Percentiles rank a stretch among this genome's conserved stretches.
phyloP scores from a whole-genome alignment of 2,888 invertebrate genomes.

The Bhutanitis thaidina region DNA sequence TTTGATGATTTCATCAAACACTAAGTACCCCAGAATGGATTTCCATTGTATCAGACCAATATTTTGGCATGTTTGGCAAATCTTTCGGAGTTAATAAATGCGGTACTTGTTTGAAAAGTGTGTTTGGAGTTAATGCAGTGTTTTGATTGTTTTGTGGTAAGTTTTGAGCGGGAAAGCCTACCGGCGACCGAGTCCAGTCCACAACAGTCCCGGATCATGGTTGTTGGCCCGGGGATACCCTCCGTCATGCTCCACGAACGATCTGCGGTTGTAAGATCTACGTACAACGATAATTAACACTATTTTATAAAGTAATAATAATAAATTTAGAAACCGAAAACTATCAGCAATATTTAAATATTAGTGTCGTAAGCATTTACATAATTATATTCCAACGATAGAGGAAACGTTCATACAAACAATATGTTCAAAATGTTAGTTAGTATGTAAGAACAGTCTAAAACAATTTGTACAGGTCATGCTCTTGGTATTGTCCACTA shows the following conservation, averaged over 20 bases:
- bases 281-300: conserved; percentile 58
- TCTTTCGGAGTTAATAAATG: background rate
- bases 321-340: no score
- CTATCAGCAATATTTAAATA: no score
- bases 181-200: conserved; percentile 82
- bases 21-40: no score
- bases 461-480: no score
- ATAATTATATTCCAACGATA: no score
- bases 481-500: no score
- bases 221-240: conserved; percentile 81
- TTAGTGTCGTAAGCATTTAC: no score
- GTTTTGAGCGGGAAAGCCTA: conserved; percentile 19
- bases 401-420: no score
- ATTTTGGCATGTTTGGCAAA: background rate
- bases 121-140: background rate
- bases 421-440: no score
- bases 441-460: no score
- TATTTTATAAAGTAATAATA: background rate
- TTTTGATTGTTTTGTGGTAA: background rate
- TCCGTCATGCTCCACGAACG: conserved; percentile 78
- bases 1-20: background rate
- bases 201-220: conserved; percentile 83
- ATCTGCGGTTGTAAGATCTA: conserved; percentile 81
- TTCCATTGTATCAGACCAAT: background rate
- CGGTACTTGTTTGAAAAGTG: background rate